Conservation (phyloP, 2,797 vertebrate genomes). For the Lemur catta region DNA sequence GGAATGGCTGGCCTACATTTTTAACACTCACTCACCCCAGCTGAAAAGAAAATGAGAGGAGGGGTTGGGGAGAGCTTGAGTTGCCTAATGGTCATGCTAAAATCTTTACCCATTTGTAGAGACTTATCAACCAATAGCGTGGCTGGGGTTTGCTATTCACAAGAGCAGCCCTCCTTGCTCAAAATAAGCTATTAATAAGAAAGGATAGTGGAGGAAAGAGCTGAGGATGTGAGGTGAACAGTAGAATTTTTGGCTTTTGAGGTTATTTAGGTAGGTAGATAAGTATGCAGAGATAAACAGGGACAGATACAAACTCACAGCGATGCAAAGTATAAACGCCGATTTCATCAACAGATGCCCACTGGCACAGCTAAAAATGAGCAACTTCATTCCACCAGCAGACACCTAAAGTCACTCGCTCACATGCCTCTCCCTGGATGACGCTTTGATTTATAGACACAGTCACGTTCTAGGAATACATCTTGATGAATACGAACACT, state of each 20-base stretch:
- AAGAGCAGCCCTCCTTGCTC: not conserved
- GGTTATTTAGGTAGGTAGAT: not conserved
- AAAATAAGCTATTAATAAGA: conserved; percentile 44
- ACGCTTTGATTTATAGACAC: not conserved
- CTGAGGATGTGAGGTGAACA: not conserved
- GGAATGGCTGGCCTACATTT: not conserved
- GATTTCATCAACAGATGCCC: not conserved
- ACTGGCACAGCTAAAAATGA: conserved; percentile 24
- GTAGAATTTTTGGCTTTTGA: not conserved
- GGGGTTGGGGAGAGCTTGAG: not conserved
- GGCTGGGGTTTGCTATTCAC: not conserved
- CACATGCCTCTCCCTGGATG: not conserved
- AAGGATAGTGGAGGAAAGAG: not conserved
- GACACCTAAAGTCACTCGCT: not conserved
- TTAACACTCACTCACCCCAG: not conserved
- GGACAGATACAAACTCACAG: not conserved
- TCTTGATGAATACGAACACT: not conserved
- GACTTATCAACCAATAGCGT: not conserved
- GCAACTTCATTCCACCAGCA: not conserved
- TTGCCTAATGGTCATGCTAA: not conserved
- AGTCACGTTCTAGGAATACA: not conserved
- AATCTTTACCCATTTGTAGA: not conserved
- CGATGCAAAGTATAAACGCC: not conserved
- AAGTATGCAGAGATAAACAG: not conserved
- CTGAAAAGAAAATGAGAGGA: not conserved